These are phyloP conservation scores for Ceriagrion tenellum DNA, from an alignment of 2,888 invertebrate genomes.

Conservation along the genomic window DNA sequence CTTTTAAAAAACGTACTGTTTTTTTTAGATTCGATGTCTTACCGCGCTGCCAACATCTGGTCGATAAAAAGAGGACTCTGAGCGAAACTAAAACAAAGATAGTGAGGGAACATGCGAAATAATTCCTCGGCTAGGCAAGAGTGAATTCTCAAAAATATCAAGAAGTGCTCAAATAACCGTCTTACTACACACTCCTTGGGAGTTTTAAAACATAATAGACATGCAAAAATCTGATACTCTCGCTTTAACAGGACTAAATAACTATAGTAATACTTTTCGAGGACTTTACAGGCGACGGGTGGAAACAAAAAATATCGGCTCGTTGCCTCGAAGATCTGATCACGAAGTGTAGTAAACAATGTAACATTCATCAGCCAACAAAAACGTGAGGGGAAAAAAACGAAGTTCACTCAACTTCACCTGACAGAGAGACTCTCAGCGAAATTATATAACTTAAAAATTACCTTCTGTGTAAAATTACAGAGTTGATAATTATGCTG, in stretches of 20 bases:
- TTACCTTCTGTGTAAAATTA: not conserved
- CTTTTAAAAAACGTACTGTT: not conserved
- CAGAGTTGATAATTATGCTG: not conserved
- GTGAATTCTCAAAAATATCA: slow-evolving; percentile 28
- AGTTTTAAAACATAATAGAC: not conserved
- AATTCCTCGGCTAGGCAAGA: slow-evolving; percentile 17
- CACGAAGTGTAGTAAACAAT: not conserved
- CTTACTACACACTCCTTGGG: not conserved
- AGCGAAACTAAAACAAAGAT: not conserved
- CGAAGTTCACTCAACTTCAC: not conserved
- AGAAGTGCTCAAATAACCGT: slow-evolving; percentile 45
- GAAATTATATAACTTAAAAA: not conserved
- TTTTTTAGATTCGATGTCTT: not conserved
- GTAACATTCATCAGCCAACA: not conserved
- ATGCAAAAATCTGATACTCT: not conserved
- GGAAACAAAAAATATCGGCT: not conserved
- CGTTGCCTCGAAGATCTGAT: not conserved
- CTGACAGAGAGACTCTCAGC: not conserved
- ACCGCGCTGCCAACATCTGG: not conserved
- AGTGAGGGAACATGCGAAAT: not conserved
- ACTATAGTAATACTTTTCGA: slow-evolving; percentile 47
- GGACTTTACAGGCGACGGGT: not conserved
- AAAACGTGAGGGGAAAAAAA: not conserved
- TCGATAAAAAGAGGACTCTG: not conserved
- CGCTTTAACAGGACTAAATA: not conserved